A percentile compares a stretch with the other conserved stretches of the same genome.
These are phyloP conservation scores for Apostichopus californicus DNA, from an alignment of 35 echinoderm and acorn worm genomes.

Conservation along the genomic window DNA sequence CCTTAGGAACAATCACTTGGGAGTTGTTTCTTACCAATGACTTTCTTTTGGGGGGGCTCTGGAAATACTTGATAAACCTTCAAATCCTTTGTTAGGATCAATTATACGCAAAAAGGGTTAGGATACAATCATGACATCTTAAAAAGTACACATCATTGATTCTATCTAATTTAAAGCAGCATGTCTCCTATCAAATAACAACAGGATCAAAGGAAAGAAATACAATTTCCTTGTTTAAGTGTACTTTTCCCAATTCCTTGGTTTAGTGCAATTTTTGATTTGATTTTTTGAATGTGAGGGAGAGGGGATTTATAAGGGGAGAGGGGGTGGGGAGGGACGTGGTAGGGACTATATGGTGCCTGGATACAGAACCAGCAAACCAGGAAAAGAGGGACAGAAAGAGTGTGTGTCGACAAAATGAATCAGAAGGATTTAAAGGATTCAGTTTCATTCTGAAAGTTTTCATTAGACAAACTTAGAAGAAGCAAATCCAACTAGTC, in stretches of 20 bases:
- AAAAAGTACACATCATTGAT: conserved; percentile 19
- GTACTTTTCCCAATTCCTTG: too few species aligned
- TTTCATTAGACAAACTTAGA: too few species aligned
- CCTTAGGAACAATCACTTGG: conserved; percentile 27
- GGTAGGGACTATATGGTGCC: not conserved
- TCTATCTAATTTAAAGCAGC: not conserved
- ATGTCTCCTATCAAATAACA: not conserved
- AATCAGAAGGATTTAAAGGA: too few species aligned
- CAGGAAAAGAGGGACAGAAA: not conserved
- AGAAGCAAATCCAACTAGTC: too few species aligned
- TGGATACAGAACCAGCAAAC: not conserved
- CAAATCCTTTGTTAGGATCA: conserved; percentile 45
- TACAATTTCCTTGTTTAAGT: too few species aligned
- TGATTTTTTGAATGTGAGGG: too few species aligned
- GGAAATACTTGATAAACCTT: not conserved
- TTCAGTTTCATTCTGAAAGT: too few species aligned
- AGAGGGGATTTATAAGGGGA: not conserved
- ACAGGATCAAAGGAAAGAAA: too few species aligned
- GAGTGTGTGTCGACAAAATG: not conserved
- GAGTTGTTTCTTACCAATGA: conserved; percentile 32
- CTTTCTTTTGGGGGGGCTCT: too few species aligned
- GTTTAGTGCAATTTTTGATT: too few species aligned
- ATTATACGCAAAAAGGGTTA: conserved; percentile 25
- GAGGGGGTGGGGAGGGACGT: not conserved
- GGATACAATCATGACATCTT: conserved; percentile 30